Percentiles rank a stretch among this genome's conserved stretches.
These are phyloP conservation scores for Phycodurus eques DNA, from an alignment of 2,113 vertebrate genomes.

Conservation along the genomic window DNA sequence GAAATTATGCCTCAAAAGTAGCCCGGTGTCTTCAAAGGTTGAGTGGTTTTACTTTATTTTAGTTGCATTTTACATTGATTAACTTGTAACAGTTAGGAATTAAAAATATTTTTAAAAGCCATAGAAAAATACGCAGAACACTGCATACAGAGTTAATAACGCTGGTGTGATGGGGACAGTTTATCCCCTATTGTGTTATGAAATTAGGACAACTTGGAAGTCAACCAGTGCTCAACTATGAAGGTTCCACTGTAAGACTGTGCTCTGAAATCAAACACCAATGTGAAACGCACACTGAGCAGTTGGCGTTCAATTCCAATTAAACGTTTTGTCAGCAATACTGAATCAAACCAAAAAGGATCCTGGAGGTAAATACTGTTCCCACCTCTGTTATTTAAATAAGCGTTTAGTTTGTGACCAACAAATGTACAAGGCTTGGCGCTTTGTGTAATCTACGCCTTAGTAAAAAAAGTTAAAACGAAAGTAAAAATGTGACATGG, in stretches of 20 bases:
- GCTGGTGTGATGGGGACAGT: too few relatives aligned
- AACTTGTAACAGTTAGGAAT: too few relatives aligned
- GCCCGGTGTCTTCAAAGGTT: too few relatives aligned
- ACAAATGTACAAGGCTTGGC: not conserved
- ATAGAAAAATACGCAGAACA: too few relatives aligned
- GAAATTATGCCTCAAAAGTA: too few relatives aligned
- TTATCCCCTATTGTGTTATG: not conserved
- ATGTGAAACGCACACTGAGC: not conserved
- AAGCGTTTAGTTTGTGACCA: not conserved
- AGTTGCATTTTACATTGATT: too few relatives aligned
- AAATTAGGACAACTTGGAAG: not conserved
- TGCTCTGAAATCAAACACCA: not conserved
- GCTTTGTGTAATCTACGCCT: not conserved
- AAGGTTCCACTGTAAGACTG: not conserved
- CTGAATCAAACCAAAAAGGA: constrained; percentile 1
- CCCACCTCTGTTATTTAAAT: not conserved
- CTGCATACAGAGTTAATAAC: too few relatives aligned
- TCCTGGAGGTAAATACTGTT: not conserved
- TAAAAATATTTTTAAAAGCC: too few relatives aligned
- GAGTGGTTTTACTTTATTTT: too few relatives aligned
- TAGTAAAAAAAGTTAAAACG: not conserved
- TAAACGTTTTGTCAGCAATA: not conserved
- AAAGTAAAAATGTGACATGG: not conserved
- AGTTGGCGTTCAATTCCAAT: not conserved
- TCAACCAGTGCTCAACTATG: not conserved